These are phyloP conservation scores for Tragelaphus scriptus DNA, from an alignment of 2,113 vertebrate species.

Conservation along the genomic window DNA sequence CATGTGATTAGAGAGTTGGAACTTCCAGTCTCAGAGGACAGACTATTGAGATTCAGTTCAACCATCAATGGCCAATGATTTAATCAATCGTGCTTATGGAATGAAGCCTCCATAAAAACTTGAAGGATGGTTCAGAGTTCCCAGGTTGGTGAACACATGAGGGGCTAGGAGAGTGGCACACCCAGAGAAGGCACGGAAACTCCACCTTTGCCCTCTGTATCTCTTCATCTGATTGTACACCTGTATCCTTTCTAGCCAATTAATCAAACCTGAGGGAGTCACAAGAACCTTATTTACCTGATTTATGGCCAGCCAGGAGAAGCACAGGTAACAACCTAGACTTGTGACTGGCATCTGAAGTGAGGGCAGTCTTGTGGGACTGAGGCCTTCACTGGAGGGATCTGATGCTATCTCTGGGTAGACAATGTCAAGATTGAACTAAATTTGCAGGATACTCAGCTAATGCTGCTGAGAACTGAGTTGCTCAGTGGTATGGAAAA, in stretches of 20 bases:
- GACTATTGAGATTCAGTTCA: neutral
- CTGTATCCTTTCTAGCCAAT: neutral
- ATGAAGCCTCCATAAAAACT: neutral
- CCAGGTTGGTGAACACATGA: neutral
- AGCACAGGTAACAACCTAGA: neutral
- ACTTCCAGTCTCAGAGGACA: neutral
- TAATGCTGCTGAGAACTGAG: neutral
- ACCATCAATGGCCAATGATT: neutral
- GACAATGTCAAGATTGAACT: neutral
- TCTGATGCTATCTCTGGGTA: neutral
- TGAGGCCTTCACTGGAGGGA: neutral
- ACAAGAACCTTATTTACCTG: neutral
- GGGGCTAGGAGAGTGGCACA: neutral
- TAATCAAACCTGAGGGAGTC: neutral
- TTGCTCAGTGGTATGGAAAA: neutral
- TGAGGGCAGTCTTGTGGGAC: neutral
- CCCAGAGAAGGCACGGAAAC: neutral
- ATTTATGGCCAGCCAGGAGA: neutral
- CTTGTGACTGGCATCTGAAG: neutral
- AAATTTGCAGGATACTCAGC: neutral
- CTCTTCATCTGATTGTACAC: neutral
- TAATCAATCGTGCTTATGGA: neutral
- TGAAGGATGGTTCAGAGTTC: neutral
- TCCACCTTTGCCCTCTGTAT: neutral
- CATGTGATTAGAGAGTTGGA: neutral